Evolutionary conservation across 1,140 invertebrate genomes (phyloP).

Genomic region (Adelges cooleyi): DNA sequence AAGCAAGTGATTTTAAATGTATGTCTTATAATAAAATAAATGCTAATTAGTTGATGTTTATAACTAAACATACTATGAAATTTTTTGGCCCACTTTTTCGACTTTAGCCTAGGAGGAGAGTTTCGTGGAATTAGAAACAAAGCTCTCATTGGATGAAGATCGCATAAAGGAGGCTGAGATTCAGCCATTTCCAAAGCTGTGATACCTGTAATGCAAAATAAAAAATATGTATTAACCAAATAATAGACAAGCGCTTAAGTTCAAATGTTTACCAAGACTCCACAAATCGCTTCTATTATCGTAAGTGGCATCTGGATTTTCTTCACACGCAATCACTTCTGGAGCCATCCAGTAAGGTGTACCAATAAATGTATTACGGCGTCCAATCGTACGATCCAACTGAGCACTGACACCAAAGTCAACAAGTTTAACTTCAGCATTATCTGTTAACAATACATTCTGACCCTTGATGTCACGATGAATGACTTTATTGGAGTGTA

Average conservation of each 20-base stretch:
- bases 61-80: constrained; percentile 58
- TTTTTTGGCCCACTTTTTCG: constrained; percentile 96
- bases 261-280: constrained; percentile 31
- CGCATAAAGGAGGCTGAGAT: constrained; percentile 95
- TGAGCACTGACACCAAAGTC: constrained; percentile 99
- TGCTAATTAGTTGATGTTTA: too few relatives aligned
- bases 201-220: constrained; percentile 52
- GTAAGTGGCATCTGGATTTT: constrained; percentile 99
- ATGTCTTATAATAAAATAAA: too few relatives aligned
- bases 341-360: constrained; percentile 98
- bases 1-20: too few relatives aligned
- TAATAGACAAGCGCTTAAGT: too few relatives aligned
- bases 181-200: constrained; percentile 99
- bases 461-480: constrained; percentile 99
- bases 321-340: constrained; percentile 99
- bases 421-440: constrained; percentile 98
- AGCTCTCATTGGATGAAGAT: constrained; percentile 98
- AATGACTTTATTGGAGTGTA: constrained; percentile 98
- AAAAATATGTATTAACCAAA: background rate
- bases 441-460: constrained; percentile 97
- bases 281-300: constrained; percentile 64
- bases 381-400: constrained; percentile 94
- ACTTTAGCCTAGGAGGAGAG: constrained; percentile 89
- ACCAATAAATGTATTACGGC: constrained; percentile 98
- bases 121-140: constrained; percentile 97